Conservation (phyloP, 2,888 invertebrate species). For the Troglohyphantes excavatus region DNA sequence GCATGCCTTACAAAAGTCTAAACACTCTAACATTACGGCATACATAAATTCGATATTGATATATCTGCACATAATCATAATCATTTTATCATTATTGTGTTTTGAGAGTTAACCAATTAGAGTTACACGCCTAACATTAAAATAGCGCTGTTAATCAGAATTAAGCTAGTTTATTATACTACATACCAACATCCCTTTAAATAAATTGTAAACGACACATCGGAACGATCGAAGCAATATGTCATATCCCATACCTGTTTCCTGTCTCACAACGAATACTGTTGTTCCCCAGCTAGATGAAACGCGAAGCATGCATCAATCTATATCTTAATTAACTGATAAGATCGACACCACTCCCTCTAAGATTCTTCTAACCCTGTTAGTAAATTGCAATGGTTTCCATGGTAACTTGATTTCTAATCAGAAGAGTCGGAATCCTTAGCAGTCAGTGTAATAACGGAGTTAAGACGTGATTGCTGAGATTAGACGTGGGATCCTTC, state of each 20-base stretch:
- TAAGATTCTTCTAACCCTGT: conserved; percentile 28
- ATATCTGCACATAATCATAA: no score
- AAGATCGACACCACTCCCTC: conserved; percentile 38
- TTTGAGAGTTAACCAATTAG: no score
- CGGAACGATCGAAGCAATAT: not conserved
- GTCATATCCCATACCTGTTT: not conserved
- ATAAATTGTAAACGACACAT: not conserved
- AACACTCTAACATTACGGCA: no score
- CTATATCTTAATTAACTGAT: conserved; percentile 64
- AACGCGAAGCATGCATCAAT: conserved; percentile 14
- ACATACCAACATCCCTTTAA: no score
- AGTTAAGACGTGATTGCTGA: conserved; percentile 32
- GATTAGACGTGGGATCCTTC: conserved; percentile 40
- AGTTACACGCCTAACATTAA: no score
- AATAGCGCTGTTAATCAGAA: no score
- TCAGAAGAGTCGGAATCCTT: conserved; percentile 43
- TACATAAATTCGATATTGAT: no score
- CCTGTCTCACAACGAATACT: not conserved
- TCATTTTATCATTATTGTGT: no score
- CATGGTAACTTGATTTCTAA: conserved; percentile 55
- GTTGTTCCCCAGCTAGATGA: not conserved
- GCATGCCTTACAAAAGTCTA: no score
- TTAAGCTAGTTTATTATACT: no score
- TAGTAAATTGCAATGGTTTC: conserved; percentile 52
- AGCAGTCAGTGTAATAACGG: conserved; percentile 48